Percentiles rank a stretch among this genome's conserved stretches.
Conservation (phyloP, 2,888 invertebrate species). For the Apamea epomidion region DNA sequence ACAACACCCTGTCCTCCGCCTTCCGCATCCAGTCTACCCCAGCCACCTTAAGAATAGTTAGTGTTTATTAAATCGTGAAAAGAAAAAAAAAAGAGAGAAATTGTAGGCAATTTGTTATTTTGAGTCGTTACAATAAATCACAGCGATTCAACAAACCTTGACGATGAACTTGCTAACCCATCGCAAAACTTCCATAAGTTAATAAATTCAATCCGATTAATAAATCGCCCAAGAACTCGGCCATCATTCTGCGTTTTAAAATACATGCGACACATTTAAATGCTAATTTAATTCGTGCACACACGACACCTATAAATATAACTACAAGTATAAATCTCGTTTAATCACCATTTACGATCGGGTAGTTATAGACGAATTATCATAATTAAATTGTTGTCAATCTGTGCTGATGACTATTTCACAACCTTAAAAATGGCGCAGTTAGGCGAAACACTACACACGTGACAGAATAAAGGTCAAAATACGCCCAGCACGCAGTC, state of each 20-base stretch:
- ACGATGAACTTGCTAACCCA: neutral
- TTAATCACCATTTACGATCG: slow-evolving; percentile 32
- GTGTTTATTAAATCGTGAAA: neutral
- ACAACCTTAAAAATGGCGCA: neutral
- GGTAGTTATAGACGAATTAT: slow-evolving; percentile 5
- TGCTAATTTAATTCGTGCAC: slow-evolving; percentile 35
- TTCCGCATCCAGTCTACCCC: too few relatives aligned
- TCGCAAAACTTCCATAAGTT: neutral
- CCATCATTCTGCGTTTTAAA: neutral
- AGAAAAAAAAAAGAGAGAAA: neutral
- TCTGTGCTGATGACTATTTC: neutral
- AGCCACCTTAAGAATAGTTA: neutral
- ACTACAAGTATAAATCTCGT: slow-evolving; percentile 19
- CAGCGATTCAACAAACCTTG: neutral
- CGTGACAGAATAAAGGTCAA: too few relatives aligned
- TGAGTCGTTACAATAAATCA: neutral
- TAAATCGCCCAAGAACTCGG: slow-evolving; percentile 3
- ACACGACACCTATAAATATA: slow-evolving; percentile 26
- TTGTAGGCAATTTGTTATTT: neutral
- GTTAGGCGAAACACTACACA: neutral
- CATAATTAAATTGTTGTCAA: slow-evolving; percentile 18
- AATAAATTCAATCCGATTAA: slow-evolving; percentile 25
- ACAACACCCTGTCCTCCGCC: too few relatives aligned
- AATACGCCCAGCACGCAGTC: too few relatives aligned
- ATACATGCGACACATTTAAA: slow-evolving; percentile 18